Evolutionary conservation across 2,113 vertebrate genomes (phyloP).

Genomic region (Danio rerio): GRCz12tu NC_133198.1:25516501-25517000

Average conservation of each 20-base stretch:
- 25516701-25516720: slow-evolving; percentile 13
- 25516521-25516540: slow-evolving; percentile 15
- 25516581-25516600: slow-evolving; percentile 44
- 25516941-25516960: slow-evolving; percentile 24
- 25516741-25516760: slow-evolving; percentile 6
- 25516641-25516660: slow-evolving; percentile 31
- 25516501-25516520: neutral
- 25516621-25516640: neutral
- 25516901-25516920: slow-evolving; percentile 60
- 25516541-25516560: slow-evolving; percentile 41
- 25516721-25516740: slow-evolving; percentile 17
- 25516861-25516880: slow-evolving; percentile 59
- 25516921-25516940: slow-evolving; percentile 33
- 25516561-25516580: slow-evolving; percentile 44
- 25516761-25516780: slow-evolving; percentile 35
- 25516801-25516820: slow-evolving; percentile 58
- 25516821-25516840: slow-evolving; percentile 59
- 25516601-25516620: neutral
- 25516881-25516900: slow-evolving; percentile 58
- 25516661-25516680: slow-evolving; percentile 5
- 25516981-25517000: neutral
- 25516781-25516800: slow-evolving; percentile 50
- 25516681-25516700: neutral
- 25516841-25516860: slow-evolving; percentile 62
- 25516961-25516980: neutral